phyloP scores from a whole-genome alignment of 2,888 invertebrate species.

The Epistrophe eligans region DNA sequence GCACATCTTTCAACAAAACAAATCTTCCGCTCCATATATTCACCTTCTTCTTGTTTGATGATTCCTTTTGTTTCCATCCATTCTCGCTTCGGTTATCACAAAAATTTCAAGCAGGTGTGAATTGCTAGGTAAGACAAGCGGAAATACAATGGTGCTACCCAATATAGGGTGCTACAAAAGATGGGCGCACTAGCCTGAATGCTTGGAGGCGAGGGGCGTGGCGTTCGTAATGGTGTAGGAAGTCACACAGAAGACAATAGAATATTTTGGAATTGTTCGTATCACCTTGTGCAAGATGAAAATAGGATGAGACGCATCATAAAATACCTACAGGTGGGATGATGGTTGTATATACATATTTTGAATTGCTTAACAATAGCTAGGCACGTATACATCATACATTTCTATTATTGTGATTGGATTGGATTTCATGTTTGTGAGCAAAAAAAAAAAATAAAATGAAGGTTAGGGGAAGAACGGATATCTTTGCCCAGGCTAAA shows the following conservation, averaged over 20 bases:
- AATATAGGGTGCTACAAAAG: background rate
- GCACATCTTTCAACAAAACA: slow-evolving; percentile 63
- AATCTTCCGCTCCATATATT: slow-evolving; percentile 73
- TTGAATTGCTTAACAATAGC: slow-evolving; percentile 47
- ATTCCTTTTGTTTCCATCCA: slow-evolving; percentile 35
- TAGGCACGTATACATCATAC: background rate
- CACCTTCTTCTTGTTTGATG: slow-evolving; percentile 8
- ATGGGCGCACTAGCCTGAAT: background rate
- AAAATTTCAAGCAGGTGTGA: slow-evolving; percentile 52
- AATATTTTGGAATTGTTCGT: slow-evolving; percentile 26
- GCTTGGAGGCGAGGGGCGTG: no score
- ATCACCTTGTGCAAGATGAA: slow-evolving; percentile 19
- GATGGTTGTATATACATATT: slow-evolving; percentile 2
- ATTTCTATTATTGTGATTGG: slow-evolving; percentile 49
- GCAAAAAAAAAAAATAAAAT: background rate
- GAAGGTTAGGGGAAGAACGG: no score
- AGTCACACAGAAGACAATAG: slow-evolving; percentile 41
- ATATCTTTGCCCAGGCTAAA: background rate
- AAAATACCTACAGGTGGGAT: slow-evolving; percentile 5
- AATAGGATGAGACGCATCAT: slow-evolving; percentile 22
- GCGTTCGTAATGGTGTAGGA: background rate
- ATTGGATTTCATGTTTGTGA: slow-evolving; percentile 46
- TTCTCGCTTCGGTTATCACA: slow-evolving; percentile 54
- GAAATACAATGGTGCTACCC: slow-evolving; percentile 21
- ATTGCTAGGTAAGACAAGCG: slow-evolving; percentile 33